These are phyloP conservation scores for Eurytoma californica DNA, from an alignment of 2,888 invertebrate species.

Conservation along the genomic window DNA sequence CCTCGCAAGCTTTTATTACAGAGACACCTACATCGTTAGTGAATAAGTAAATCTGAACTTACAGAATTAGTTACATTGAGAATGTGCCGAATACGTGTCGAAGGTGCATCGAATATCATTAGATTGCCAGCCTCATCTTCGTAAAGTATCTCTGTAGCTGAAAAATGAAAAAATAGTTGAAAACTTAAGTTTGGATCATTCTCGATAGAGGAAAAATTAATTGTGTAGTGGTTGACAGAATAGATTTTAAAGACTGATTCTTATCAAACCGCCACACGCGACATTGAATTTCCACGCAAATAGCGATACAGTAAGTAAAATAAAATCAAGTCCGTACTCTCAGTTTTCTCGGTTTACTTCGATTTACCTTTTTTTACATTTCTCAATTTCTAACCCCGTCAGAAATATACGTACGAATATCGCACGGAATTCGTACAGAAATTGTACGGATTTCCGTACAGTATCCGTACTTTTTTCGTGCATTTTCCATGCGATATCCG, in stretches of 20 bases:
- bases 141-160: slow-evolving; percentile 82
- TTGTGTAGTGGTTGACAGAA: too few relatives aligned
- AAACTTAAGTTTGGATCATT: background rate
- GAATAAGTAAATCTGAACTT: slow-evolving; percentile 60
- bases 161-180: slow-evolving; percentile 65
- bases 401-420: too few relatives aligned
- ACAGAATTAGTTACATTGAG: slow-evolving; percentile 77
- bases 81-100: slow-evolving; percentile 73
- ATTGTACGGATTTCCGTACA: too few relatives aligned
- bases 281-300: slow-evolving; percentile 62
- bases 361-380: too few relatives aligned
- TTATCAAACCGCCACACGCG: slow-evolving; percentile 44
- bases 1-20: background rate
- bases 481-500: too few relatives aligned
- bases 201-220: too few relatives aligned
- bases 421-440: too few relatives aligned
- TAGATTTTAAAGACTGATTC: too few relatives aligned
- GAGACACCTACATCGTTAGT: too few relatives aligned
- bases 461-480: too few relatives aligned
- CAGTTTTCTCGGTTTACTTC: slow-evolving; percentile 60
- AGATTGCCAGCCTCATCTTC: slow-evolving; percentile 79
- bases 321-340: too few relatives aligned
- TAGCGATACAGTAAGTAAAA: slow-evolving; percentile 60
- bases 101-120: slow-evolving; percentile 77
- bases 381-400: too few relatives aligned